Conservation (phyloP, 2,888 invertebrate genomes). For the Melinaea marsaeus region DNA sequence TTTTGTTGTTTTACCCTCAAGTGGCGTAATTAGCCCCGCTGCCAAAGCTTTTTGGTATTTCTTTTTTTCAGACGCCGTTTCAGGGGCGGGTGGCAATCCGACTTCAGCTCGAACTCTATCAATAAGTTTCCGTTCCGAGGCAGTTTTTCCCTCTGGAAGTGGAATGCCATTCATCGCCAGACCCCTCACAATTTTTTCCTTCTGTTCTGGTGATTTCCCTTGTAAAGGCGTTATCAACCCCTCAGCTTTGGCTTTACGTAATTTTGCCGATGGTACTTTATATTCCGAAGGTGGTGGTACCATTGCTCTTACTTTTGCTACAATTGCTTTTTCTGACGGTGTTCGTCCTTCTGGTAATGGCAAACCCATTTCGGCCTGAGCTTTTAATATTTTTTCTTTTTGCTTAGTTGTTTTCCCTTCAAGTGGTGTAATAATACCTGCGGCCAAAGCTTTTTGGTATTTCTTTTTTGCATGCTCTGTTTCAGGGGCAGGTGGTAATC, state of each 20-base stretch:
- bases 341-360: constrained; percentile 31
- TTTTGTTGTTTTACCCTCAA: constrained; percentile 36
- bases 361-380: constrained; percentile 32
- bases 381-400: constrained; percentile 37
- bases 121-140: constrained; percentile 41
- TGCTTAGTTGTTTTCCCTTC: constrained; percentile 37
- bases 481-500: constrained; percentile 30
- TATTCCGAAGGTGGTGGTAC: not conserved
- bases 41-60: constrained; percentile 35
- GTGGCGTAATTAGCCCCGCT: constrained; percentile 35
- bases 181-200: constrained; percentile 34
- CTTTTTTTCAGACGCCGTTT: constrained; percentile 28
- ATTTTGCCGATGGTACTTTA: constrained; percentile 26
- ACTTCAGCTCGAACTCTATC: constrained; percentile 40
- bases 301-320: not conserved
- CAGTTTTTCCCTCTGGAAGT: constrained; percentile 41
- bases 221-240: constrained; percentile 30
- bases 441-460: constrained; percentile 29
- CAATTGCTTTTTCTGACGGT: constrained; percentile 30
- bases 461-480: constrained; percentile 25
- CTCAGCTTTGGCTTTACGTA: constrained; percentile 30
- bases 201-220: constrained; percentile 36
- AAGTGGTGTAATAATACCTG: constrained; percentile 34
- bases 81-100: constrained; percentile 40
- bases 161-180: constrained; percentile 38